Conservation (phyloP, 2,113 vertebrate genomes). For the Vidua chalybeata region DNA sequence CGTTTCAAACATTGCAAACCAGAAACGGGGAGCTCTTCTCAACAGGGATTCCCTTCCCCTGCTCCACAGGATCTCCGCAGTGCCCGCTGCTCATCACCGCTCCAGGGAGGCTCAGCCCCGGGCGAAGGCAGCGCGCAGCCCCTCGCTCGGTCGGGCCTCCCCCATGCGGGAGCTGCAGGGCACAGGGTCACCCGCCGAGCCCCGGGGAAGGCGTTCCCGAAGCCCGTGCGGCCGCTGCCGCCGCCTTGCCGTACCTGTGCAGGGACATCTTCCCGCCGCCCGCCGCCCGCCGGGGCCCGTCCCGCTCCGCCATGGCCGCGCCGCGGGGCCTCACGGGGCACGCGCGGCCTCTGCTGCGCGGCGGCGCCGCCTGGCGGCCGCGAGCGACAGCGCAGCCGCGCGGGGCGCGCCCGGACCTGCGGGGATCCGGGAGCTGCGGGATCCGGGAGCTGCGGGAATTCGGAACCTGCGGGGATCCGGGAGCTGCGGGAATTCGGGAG, state of each 20-base stretch:
- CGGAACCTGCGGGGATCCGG: not conserved
- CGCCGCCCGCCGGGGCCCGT: rapidly evolving
- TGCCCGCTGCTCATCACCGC: rapidly evolving
- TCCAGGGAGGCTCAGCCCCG: not conserved
- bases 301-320: not conserved
- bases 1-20: rapidly evolving
- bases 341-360: not conserved
- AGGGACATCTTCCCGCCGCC: not conserved
- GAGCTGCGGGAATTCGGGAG: rapidly evolving
- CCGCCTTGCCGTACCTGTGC: not conserved
- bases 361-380: not conserved
- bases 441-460: no score
- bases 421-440: no score
- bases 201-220: not conserved
- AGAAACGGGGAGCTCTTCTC: not conserved
- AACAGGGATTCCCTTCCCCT: rapidly evolving
- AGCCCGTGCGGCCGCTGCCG: not conserved
- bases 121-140: not conserved
- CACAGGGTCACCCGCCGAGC: not conserved
- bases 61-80: rapidly evolving
- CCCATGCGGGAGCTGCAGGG: not conserved
- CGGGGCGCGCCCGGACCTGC: no score
- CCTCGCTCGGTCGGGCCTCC: not conserved
- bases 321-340: not conserved
- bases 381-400: not conserved